Evolutionary conservation across 2,888 invertebrate species (phyloP), one percentile per base, ranked within the genome.

Genomic region (Conus canariensis): DNA sequence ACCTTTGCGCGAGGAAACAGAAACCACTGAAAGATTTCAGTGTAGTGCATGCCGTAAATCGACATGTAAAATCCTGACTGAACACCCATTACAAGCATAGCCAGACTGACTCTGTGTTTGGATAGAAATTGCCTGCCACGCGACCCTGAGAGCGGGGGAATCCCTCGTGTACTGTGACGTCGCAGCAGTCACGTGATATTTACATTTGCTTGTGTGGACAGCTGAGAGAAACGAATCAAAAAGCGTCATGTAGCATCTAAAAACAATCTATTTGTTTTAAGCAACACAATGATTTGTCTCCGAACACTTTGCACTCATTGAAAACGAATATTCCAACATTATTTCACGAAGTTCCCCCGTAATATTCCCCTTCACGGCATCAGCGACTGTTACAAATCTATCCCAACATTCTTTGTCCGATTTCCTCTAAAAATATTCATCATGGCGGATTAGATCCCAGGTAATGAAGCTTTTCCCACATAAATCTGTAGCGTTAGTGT

Each of bases 351-450:
- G 67, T 56, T 70, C 45, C 59, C 77, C 45, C 30, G 19, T 74
- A 59, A 85, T n/a, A 59, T 25, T 58, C 16, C 67, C 59, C 6
- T 59, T 80, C 87, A 25, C 67, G 74, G 74, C 85, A 74, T 58
- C 59, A 25, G 70, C 74, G 88, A 83, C 70, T 70, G 80, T 56
- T 67, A 83, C 85, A 70, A 90, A 85, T 85, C 60, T 91, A 91
- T 92, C 92, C 92, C 92, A 90, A 90, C 91, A 92, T 91, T 91
- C 92, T 89, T 91, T 91, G 92, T 85, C 87, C 85, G 88, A 92
- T 93, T 93, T 93, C 93, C 93, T 93, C 92, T 92, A 92, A 93
- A 93, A 93, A 94, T 94, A 94, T 94, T 94, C 94, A 94, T 94
- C 92, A 94, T 94, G 94, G 94, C 94, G 94, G 93, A 90, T 88